Evolutionary conservation across 2,888 invertebrate species (phyloP).

Genomic region (Polydrusus pterygomalis): DNA sequence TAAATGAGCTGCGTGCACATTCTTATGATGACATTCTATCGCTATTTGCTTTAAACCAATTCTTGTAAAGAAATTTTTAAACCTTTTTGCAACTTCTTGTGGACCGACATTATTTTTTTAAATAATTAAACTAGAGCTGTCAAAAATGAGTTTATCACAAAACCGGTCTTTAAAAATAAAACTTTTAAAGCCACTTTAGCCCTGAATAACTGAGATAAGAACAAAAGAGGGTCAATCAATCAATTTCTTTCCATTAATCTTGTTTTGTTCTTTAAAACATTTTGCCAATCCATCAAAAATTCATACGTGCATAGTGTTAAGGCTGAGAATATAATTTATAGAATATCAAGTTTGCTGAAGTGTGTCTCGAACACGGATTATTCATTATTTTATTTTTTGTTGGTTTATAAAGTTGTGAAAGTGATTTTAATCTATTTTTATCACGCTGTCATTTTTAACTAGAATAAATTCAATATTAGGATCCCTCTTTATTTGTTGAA

Average conservation of each 20-base stretch:
- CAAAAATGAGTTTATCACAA: constrained; percentile 45
- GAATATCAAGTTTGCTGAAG: constrained; percentile 22
- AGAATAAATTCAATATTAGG: too few relatives aligned
- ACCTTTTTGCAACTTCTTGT: background rate
- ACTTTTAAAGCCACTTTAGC: constrained; percentile 52
- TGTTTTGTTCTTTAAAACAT: constrained; percentile 50
- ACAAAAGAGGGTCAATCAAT: constrained; percentile 54
- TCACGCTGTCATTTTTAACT: too few relatives aligned
- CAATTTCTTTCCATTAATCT: constrained; percentile 55
- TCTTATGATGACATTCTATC: too few relatives aligned
- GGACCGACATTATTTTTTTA: background rate
- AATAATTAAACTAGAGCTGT: background rate
- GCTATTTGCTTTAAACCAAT: too few relatives aligned
- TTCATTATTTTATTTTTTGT: constrained; percentile 9
- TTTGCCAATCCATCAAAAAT: constrained; percentile 52
- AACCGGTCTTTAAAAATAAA: constrained; percentile 47
- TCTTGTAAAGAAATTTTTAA: background rate
- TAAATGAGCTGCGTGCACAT: too few relatives aligned
- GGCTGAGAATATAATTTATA: constrained; percentile 35
- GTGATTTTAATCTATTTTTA: background rate
- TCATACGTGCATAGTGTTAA: constrained; percentile 41
- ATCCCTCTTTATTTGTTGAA: too few relatives aligned
- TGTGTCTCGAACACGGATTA: constrained; percentile 5
- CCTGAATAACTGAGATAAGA: constrained; percentile 53
- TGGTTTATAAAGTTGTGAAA: background rate